phyloP scores from a whole-genome alignment of 2,888 invertebrate genomes.

The Papilio gigon region DNA sequence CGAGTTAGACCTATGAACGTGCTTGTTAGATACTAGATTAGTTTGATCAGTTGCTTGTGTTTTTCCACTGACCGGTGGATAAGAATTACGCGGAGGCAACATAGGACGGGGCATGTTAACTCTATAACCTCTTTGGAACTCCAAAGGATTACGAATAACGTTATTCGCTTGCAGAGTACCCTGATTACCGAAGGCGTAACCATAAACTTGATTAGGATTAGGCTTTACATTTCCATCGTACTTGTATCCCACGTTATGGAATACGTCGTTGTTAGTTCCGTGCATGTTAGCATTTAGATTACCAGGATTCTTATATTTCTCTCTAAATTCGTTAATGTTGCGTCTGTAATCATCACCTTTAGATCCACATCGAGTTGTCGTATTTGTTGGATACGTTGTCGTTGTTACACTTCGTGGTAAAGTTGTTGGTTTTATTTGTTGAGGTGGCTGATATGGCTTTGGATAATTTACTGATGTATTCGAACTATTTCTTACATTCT shows the following conservation, averaged over 20 bases:
- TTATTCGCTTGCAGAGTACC: constrained; percentile 79
- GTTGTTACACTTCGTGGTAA: constrained; percentile 78
- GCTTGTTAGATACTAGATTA: constrained; percentile 78
- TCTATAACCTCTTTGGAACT: constrained; percentile 82
- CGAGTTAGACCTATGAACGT: constrained; percentile 84
- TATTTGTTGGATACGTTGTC: constrained; percentile 73
- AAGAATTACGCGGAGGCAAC: constrained; percentile 84
- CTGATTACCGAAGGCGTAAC: constrained; percentile 81
- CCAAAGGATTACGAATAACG: constrained; percentile 80
- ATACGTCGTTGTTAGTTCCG: constrained; percentile 73
- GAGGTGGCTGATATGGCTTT: constrained; percentile 69
- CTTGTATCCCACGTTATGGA: constrained; percentile 75
- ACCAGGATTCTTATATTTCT: constrained; percentile 84
- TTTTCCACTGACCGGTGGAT: constrained; percentile 83
- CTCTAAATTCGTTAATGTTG: constrained; percentile 84
- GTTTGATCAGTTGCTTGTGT: constrained; percentile 78
- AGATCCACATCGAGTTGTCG: constrained; percentile 68
- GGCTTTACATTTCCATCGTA: constrained; percentile 69
- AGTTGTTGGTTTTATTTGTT: constrained; percentile 76
- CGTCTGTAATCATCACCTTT: constrained; percentile 82
- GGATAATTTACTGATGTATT: constrained; percentile 77
- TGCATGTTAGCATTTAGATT: constrained; percentile 66
- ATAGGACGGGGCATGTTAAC: constrained; percentile 82
- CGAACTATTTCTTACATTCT: constrained; percentile 68
- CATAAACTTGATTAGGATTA: constrained; percentile 78